Evolutionary conservation across 2,113 vertebrate genomes (phyloP).

Genomic region (Dasyornis broadbenti): DNA sequence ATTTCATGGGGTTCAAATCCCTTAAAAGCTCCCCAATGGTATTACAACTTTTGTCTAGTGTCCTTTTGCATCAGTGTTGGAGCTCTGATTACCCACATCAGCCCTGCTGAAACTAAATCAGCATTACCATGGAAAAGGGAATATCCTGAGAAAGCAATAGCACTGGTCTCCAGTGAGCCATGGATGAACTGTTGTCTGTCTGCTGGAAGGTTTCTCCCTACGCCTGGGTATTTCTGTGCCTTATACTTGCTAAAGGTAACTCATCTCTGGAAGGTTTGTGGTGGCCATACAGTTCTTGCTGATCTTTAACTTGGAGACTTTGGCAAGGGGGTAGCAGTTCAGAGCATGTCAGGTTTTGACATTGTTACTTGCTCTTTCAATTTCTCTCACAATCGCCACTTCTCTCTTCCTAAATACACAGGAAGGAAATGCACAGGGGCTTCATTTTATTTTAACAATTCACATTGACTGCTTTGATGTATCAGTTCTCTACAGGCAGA

Average conservation of each 20-base stretch:
- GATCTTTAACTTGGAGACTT: neutral
- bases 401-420: neutral
- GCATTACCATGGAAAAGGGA: neutral
- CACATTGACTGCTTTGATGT: accelerated
- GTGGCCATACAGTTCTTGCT: neutral
- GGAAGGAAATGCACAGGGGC: neutral
- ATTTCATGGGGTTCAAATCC: neutral
- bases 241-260: constrained; percentile 21
- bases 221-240: neutral
- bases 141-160: neutral
- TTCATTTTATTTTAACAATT: neutral
- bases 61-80: neutral
- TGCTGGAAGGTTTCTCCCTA: neutral
- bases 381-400: neutral
- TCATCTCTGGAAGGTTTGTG: neutral
- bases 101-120: neutral
- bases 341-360: neutral
- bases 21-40: neutral
- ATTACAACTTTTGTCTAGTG: neutral
- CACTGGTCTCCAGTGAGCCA: neutral
- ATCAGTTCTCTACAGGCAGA: neutral
- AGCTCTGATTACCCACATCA: neutral
- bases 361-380: neutral
- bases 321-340: neutral
- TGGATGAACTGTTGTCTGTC: neutral